Base-by-base conservation (phyloP, 1,140 invertebrate species). In the Oncopeltus fasciatus region DNA sequence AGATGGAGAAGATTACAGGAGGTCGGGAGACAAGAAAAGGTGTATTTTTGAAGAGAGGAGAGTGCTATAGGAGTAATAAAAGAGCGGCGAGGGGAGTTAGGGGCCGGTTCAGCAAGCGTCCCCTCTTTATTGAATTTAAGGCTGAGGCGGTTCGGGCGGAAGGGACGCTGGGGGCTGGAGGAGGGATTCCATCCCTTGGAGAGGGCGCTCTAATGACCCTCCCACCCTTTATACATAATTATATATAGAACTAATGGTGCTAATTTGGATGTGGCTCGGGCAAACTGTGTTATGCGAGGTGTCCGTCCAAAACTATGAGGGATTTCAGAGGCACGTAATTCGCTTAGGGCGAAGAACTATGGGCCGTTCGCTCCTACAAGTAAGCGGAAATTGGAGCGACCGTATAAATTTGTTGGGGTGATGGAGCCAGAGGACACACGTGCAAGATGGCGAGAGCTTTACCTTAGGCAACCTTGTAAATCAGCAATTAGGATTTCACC, bases 41-140 rank as follows among this genome's bases (percentile, higher is more conserved):
- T n/a, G n/a, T n/a, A n/a, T n/a, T 53, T 53, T 53, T 53, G 49
- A 53, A 53, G 9, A 53, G 31, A 59, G 21, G 46, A 59, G 57
- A 43, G n/a, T 27, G 38, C 38, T 47, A 59, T 59, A 16, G 43
- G 29, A 59, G 57, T 38, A 58, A 58, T 28, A 43, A 38, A 31
- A 57, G 27, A 28, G 56, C 16, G 21, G 16, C 9, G 47, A n/a
- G n/a, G 47, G 47, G 51, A 53, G 51, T 53, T 51, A 26, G 47
- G 56, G 27, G 56, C 12, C n/a, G 49, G 49, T 53, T 53, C 9
- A 53, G 49, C 49, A 11, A 16, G 33, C 29, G 31, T 27, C 57
- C 24, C 43, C 38, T 53, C 27, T 59, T 38, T 44, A 43, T 38
- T 21, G 21, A 43, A 43, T 38, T 38, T 43, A 59, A 59, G 57